phyloP scores from a whole-genome alignment of 2,888 invertebrate species.

The Acleris sparsana region DNA sequence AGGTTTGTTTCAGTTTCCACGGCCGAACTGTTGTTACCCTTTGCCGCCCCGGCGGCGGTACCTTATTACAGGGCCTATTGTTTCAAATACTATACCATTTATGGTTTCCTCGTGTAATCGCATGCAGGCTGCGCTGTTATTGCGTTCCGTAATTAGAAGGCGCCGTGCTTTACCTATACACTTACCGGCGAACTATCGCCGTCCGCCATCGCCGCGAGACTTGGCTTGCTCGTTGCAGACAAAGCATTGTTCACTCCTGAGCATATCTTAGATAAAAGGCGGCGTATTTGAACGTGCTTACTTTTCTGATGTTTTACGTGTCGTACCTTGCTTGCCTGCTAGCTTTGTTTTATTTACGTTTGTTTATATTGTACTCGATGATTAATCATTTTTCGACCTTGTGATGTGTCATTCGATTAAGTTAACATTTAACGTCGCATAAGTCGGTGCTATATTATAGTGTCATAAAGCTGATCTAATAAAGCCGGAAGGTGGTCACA shows the following conservation, averaged over 20 bases:
- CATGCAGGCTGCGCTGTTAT: conserved; percentile 55
- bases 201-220: conserved; percentile 7
- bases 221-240: conserved; percentile 18
- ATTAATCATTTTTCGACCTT: too few relatives aligned
- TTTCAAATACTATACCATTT: conserved; percentile 56
- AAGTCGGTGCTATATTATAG: too few relatives aligned
- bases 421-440: too few relatives aligned
- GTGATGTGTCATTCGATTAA: too few relatives aligned
- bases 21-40: not conserved
- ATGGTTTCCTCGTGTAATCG: conserved; percentile 60
- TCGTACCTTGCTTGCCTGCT: not conserved
- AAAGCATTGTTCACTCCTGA: conserved; percentile 28
- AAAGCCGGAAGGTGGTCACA: too few relatives aligned
- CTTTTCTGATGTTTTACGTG: not conserved
- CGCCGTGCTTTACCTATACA: conserved; percentile 37
- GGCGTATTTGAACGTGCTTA: conserved; percentile 7
- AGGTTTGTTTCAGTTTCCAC: too few relatives aligned
- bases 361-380: too few relatives aligned
- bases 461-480: too few relatives aligned
- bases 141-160: conserved; percentile 66
- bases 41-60: conserved; percentile 38
- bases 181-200: conserved; percentile 21
- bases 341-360: not conserved
- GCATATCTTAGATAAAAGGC: conserved; percentile 18
- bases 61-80: conserved; percentile 61